Percentiles rank a stretch among this genome's conserved stretches.
Conservation (phyloP, 2,113 vertebrate species). For the Scopus umbretta region DNA sequence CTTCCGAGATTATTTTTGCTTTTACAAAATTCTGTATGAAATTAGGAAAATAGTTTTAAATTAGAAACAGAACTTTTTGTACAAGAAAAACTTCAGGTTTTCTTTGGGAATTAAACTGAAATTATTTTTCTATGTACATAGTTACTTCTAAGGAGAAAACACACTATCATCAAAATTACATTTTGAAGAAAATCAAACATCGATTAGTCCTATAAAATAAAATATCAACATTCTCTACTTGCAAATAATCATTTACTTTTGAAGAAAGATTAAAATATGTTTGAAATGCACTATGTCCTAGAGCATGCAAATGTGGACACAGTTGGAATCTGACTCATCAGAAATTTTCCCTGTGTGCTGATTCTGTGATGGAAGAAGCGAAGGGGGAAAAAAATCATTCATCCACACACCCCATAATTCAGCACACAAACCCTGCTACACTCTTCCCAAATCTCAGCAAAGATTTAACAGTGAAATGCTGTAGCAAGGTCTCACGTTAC, state of each 20-base stretch:
- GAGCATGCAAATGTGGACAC: not conserved
- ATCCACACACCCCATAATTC: conserved; percentile 28
- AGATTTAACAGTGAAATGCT: conserved; percentile 34
- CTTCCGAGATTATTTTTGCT: not conserved
- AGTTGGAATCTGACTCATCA: not conserved
- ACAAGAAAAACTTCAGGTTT: not conserved
- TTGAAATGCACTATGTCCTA: not conserved
- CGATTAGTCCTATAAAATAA: not conserved
- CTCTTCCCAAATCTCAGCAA: conserved; percentile 40
- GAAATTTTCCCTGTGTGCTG: not conserved
- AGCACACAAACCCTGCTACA: not conserved
- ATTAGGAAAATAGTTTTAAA: not conserved
- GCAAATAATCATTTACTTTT: not conserved
- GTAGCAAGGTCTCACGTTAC: conserved; percentile 21
- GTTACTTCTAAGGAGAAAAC: not conserved
- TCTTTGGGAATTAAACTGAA: not conserved
- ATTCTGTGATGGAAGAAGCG: not conserved
- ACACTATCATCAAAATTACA: not conserved
- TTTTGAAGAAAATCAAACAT: not conserved
- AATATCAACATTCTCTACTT: not conserved
- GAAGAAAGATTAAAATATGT: not conserved
- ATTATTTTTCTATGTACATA: not conserved
- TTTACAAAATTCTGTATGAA: too few relatives aligned
- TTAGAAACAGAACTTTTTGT: not conserved
- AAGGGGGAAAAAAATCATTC: not conserved